Evolutionary conservation across 2,113 vertebrate genomes (phyloP).

Genomic region (Chrysochloris asiatica): DNA sequence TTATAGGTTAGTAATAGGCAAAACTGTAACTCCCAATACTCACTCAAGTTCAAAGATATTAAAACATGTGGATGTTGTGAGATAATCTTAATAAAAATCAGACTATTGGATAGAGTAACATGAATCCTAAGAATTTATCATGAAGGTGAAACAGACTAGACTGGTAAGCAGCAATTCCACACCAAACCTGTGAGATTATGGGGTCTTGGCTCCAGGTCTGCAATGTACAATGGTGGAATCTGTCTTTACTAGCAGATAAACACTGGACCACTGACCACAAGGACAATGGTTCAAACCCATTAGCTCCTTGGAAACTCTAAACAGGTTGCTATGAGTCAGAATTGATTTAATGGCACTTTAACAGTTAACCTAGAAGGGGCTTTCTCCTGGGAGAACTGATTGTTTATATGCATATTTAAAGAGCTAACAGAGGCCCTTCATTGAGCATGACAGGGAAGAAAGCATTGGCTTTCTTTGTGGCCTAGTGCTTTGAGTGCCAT

Average conservation of each 20-base stretch:
- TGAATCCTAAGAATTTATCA: not conserved
- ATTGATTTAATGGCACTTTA: too few species aligned
- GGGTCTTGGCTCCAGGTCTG: not conserved
- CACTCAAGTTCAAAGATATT: not conserved
- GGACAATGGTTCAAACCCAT: too few species aligned
- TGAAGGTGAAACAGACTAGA: not conserved
- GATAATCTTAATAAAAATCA: conserved; percentile 3
- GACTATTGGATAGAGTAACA: not conserved
- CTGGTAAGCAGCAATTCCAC: not conserved
- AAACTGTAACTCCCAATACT: not conserved
- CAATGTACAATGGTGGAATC: not conserved
- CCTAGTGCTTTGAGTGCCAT: not conserved
- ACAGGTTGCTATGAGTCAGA: too few species aligned
- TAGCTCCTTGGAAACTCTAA: too few species aligned
- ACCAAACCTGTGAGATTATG: not conserved
- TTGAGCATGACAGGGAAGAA: not conserved
- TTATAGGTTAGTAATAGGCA: not conserved
- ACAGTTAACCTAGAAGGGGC: too few species aligned
- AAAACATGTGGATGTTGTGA: not conserved
- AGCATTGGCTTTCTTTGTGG: not conserved
- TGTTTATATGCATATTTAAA: not conserved
- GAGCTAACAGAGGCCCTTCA: not conserved
- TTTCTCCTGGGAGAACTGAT: not conserved
- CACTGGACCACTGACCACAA: too few species aligned
- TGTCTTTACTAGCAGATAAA: not conserved